A percentile compares a stretch with the other conserved stretches of the same genome.
These are phyloP conservation scores for Drosophila infuscata DNA, from an alignment of 2,888 invertebrate species.

Conservation along the genomic window DNA sequence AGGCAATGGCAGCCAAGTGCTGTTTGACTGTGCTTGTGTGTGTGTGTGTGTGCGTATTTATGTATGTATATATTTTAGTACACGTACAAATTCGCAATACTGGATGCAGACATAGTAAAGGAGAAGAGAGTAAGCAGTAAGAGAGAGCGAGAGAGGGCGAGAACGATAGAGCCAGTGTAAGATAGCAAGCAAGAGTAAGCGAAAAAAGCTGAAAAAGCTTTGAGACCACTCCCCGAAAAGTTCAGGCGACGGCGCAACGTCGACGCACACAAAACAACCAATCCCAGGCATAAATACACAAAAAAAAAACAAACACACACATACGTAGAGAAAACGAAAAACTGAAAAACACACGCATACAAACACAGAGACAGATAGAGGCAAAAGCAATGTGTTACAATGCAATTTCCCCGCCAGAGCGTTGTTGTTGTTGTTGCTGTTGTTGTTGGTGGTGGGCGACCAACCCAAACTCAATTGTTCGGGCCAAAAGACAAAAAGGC, in stretches of 20 bases:
- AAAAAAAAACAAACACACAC: constrained; percentile 44
- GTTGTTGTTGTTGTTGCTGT: constrained; percentile 18
- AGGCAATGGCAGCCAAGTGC: constrained; percentile 71
- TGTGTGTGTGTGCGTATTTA: constrained; percentile 8
- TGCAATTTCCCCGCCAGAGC: constrained; percentile 74
- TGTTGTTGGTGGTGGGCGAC: constrained; percentile 58
- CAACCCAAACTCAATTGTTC: constrained; percentile 79
- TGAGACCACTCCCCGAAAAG: constrained; percentile 83
- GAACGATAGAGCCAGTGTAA: constrained; percentile 34
- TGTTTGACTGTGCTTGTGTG: constrained; percentile 10
- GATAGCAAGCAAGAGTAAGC: constrained; percentile 45
- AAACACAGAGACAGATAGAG: constrained; percentile 48
- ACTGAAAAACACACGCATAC: constrained; percentile 43
- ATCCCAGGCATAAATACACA: constrained; percentile 78
- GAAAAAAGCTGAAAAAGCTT: constrained; percentile 75
- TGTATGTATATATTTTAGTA: constrained; percentile 58
- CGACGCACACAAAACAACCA: constrained; percentile 76
- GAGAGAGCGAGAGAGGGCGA: constrained; percentile 27
- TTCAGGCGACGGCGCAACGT: constrained; percentile 67
- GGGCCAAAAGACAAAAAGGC: constrained; percentile 56
- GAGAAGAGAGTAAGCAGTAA: constrained; percentile 21
- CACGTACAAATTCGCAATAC: constrained; percentile 55
- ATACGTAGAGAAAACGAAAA: constrained; percentile 44
- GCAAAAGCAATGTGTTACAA: constrained; percentile 72
- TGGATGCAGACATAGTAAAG: constrained; percentile 32